These are phyloP conservation scores for Orbicella faveolata DNA, from an alignment of 64 coral and sea anemone genomes.

Conservation along the genomic window DNA sequence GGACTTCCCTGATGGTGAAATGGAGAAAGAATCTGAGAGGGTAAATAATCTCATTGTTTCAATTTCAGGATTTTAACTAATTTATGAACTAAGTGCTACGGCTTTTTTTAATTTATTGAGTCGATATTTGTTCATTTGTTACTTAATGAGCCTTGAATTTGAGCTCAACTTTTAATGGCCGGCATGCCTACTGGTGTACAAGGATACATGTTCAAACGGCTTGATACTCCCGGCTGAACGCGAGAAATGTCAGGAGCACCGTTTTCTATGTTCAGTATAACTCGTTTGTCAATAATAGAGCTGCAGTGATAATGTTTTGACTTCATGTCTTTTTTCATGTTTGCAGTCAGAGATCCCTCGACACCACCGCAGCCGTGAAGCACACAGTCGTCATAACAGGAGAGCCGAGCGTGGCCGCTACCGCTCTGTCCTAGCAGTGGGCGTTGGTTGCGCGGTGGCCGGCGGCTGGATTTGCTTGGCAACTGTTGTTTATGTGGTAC, in stretches of 20 bases:
- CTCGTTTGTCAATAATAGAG: too few species aligned
- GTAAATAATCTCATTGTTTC: background rate
- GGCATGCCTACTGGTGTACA: too few species aligned
- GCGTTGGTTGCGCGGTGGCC: conserved; percentile 59
- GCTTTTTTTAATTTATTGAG: too few species aligned
- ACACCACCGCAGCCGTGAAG: conserved; percentile 52
- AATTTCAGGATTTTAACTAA: too few species aligned
- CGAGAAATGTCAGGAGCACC: too few species aligned
- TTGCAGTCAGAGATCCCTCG: conserved; percentile 57
- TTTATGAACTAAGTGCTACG: too few species aligned
- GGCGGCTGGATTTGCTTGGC: conserved; percentile 70
- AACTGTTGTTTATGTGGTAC: conserved; percentile 63
- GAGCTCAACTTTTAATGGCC: too few species aligned
- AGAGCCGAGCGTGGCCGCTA: conserved; percentile 55
- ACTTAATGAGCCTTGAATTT: too few species aligned
- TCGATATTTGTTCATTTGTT: background rate
- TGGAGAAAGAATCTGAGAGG: conserved; percentile 11
- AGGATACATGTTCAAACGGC: too few species aligned
- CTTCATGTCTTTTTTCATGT: background rate
- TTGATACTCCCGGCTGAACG: too few species aligned
- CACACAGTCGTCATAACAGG: conserved; percentile 32
- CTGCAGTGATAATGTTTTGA: background rate
- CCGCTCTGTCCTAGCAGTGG: conserved; percentile 52
- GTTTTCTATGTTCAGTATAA: too few species aligned
- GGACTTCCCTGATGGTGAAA: conserved; percentile 9